Conservation (phyloP, 2,113 vertebrate species). For the Channa maculata region DNA sequence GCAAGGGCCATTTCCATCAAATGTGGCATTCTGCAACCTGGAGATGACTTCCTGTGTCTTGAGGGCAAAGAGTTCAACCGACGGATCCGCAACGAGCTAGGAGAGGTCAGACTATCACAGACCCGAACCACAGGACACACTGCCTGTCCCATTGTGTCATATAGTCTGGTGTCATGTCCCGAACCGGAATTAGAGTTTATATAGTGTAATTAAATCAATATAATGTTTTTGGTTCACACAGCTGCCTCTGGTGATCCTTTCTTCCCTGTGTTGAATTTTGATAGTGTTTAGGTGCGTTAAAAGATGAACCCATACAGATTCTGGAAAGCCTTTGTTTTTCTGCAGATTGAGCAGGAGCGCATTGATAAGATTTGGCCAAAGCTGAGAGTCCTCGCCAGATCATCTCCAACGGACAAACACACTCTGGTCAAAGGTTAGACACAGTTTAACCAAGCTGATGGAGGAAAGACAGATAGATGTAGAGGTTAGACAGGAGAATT, state of each 20-base stretch:
- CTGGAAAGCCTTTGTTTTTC: neutral
- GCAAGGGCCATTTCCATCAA: conserved; percentile 95
- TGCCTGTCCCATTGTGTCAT: too few relatives aligned
- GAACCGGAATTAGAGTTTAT: too few relatives aligned
- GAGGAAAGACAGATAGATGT: neutral
- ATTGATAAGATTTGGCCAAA: conserved; percentile 99
- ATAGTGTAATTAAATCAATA: too few relatives aligned
- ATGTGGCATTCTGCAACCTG: conserved; percentile 95
- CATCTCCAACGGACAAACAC: conserved; percentile 98
- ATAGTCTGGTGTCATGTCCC: too few relatives aligned
- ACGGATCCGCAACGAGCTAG: conserved; percentile 93
- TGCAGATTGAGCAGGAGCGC: conserved; percentile 95
- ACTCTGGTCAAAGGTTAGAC: conserved; percentile 95
- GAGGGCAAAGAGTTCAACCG: conserved; percentile 98
- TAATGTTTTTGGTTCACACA: too few relatives aligned
- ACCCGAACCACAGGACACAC: too few relatives aligned
- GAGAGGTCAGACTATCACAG: conserved; percentile 85
- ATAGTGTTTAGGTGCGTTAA: too few relatives aligned
- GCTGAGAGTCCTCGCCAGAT: conserved; percentile 95
- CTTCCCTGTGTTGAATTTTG: too few relatives aligned
- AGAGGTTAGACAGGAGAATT: too few relatives aligned
- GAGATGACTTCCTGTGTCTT: conserved; percentile 95
- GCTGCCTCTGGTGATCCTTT: too few relatives aligned
- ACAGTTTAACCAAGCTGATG: neutral
- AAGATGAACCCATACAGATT: too few relatives aligned